These are phyloP conservation scores for Lagopus leucura DNA, from an alignment of 2,113 vertebrate species.

Conservation along the genomic window DNA sequence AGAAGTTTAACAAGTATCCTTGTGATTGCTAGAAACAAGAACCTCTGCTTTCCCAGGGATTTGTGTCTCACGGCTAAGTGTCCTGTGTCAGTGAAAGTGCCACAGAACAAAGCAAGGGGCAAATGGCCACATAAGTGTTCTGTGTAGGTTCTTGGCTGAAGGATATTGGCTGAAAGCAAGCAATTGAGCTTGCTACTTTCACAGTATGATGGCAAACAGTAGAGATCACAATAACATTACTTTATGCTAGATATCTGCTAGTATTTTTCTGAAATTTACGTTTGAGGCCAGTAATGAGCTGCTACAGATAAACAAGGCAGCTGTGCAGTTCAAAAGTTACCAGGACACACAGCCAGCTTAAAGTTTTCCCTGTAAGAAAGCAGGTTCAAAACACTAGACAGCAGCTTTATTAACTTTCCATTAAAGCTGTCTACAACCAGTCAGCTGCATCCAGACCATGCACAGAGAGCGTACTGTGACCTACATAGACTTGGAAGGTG, in stretches of 20 bases:
- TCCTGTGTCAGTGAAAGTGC: neutral
- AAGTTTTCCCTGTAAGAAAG: neutral
- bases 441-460: slow-evolving; percentile 37
- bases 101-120: neutral
- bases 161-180: neutral
- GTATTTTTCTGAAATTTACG: neutral
- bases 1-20: neutral
- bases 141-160: neutral
- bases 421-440: slow-evolving; percentile 37
- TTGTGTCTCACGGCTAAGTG: neutral
- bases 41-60: neutral
- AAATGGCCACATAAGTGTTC: neutral
- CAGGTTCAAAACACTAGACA: neutral
- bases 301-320: neutral
- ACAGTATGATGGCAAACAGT: neutral
- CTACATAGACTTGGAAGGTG: slow-evolving; percentile 53
- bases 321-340: neutral
- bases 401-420: slow-evolving; percentile 8
- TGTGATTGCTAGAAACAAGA: neutral
- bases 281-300: neutral
- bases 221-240: neutral
- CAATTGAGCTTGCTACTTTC: neutral
- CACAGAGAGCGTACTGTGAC: slow-evolving; percentile 48
- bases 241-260: neutral
- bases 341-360: neutral